Evolutionary conservation across 2,797 vertebrate species (phyloP), one percentile per base, ranked within the genome.

Genomic region (Melanotaenia nigrans): DNA sequence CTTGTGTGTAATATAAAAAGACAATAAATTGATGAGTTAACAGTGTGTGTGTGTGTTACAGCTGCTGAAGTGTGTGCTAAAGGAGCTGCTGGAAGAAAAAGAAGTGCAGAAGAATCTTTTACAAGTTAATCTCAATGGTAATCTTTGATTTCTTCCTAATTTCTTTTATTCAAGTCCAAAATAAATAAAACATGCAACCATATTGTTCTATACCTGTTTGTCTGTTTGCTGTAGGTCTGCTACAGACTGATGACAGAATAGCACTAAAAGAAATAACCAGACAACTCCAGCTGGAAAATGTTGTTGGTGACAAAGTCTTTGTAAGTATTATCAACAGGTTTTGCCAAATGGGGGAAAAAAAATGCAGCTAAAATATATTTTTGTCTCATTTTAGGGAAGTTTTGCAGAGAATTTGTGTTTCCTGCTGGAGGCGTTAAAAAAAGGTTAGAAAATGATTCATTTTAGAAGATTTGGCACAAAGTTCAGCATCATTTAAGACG

Each of bases 221-320:
- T 56, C 18, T 47, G 45, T 61, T 20, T 38, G 28, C 58, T 24
- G 35, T 68, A 99, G 98, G 98, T 49, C 94, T 99, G 35, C 90
- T 99, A 75, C 98, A 99, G 92, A 97, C 96, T 0, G 96, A 95
- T 20, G 98, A 97, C 84, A 95, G 93, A 85, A 95, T 97, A 74
- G 97, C 98, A 5, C 91, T 99, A 3, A 98, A 96, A 78, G 98
- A 99, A 92, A 98, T 99, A 78, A 99, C 98, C 7, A 94, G 96
- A 5, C 98, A 99, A 71, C 91, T 99, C 73, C 92, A 95, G 58
- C 92, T 99, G 86, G 98, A 99, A 89, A 99, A 99, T 14, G 97
- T 96, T 4, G 96, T 99, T 8, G 97, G 96, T 13, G 97, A 98
- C 89, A 97, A 96, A 96, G 97, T 99, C 77, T 99, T 99, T 95